Evolutionary conservation across 1,140 invertebrate genomes (phyloP).

Genomic region (Bombus superbus): DNA sequence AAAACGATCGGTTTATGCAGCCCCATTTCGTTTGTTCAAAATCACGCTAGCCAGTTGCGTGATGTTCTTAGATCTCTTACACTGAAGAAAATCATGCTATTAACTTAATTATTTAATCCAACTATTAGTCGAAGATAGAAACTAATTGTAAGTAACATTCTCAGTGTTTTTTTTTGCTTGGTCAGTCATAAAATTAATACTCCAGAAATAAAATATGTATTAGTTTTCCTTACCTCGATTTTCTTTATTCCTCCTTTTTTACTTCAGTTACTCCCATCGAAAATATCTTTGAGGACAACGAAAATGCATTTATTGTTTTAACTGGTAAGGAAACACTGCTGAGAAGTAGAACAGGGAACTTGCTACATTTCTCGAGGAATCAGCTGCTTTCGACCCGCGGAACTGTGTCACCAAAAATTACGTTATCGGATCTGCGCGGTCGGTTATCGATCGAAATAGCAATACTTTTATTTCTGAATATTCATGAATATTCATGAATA

Average conservation of each 20-base stretch:
- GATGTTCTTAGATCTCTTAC: background rate
- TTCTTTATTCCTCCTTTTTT: background rate
- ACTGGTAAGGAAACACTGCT: no score
- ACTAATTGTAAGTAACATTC: background rate
- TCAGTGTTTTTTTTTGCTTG: background rate
- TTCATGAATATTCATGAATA: background rate
- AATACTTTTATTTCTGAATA: background rate
- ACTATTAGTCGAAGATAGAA: background rate
- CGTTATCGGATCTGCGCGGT: background rate
- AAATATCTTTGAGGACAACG: background rate
- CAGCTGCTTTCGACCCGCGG: background rate
- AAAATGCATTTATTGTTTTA: conserved; percentile 24
- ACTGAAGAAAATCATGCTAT: no score
- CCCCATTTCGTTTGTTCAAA: background rate
- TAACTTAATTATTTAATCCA: background rate
- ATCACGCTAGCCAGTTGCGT: background rate
- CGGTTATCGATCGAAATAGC: background rate
- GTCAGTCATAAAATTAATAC: background rate
- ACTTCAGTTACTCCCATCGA: no score
- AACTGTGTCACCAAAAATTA: background rate
- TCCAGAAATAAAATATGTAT: background rate
- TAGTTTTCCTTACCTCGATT: no score
- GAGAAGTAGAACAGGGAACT: background rate
- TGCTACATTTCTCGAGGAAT: background rate
- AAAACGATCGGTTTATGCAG: background rate